phyloP scores from a whole-genome alignment of 2,797 vertebrate genomes.

The Anguilla anguilla region DNA sequence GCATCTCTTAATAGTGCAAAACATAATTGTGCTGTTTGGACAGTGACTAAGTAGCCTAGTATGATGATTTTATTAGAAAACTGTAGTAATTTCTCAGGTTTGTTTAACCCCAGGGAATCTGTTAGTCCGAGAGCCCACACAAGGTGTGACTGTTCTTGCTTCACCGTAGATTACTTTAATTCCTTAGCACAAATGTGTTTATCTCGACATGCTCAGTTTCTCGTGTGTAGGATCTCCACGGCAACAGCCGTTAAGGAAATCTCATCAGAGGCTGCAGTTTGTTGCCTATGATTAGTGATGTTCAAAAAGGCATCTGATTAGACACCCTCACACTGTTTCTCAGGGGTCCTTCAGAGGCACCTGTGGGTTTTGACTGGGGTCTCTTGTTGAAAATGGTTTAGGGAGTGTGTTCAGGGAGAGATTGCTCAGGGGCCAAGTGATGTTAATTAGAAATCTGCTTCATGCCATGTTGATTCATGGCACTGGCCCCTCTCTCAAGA shows the following conservation, averaged over 20 bases:
- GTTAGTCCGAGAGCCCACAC: not conserved
- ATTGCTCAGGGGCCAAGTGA: conserved; percentile 37
- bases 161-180: not conserved
- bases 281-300: conserved; percentile 1
- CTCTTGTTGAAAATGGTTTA: conserved; percentile 1
- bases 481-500: conserved; percentile 30
- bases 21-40: not conserved
- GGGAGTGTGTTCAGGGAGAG: conserved; percentile 21
- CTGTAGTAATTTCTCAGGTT: not conserved
- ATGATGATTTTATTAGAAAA: not conserved
- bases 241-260: not conserved
- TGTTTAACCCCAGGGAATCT: not conserved
- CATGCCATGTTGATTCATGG: conserved; percentile 38
- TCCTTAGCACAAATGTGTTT: not conserved
- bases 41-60: not conserved
- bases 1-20: not conserved
- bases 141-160: not conserved
- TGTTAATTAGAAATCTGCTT: conserved; percentile 42
- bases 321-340: not conserved
- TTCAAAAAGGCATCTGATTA: conserved; percentile 20
- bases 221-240: not conserved
- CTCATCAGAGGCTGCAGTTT: not conserved
- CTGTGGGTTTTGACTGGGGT: conserved; percentile 14
- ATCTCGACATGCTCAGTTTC: not conserved
- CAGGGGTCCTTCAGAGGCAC: conserved; percentile 19